Evolutionary conservation across 2,113 vertebrate species (phyloP).

Genomic region (Muscicapa adusta): DNA sequence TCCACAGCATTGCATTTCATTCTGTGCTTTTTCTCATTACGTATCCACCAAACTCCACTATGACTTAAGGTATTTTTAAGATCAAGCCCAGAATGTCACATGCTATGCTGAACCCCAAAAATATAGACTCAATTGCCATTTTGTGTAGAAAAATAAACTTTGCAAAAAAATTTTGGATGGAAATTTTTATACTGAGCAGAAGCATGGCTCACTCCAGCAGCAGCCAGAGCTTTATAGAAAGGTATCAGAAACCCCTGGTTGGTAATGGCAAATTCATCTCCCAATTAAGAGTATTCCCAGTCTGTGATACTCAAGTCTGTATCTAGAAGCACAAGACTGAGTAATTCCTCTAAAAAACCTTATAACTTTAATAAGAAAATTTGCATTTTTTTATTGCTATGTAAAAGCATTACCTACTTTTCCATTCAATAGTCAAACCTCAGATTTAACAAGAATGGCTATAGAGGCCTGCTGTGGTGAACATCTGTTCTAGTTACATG

Average conservation of each 20-base stretch:
- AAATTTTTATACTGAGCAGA: neutral
- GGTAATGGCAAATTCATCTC: neutral
- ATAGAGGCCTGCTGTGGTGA: neutral
- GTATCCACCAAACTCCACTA: neutral
- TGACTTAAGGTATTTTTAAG: neutral
- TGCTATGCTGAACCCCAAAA: neutral
- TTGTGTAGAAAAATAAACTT: neutral
- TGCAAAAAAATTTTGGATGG: neutral
- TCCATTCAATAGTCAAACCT: neutral
- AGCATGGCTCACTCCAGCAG: neutral
- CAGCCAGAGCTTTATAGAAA: neutral
- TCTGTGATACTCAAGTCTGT: neutral
- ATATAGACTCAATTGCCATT: neutral
- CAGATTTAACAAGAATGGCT: neutral
- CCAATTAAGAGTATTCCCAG: neutral
- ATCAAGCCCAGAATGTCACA: neutral
- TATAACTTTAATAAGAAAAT: neutral
- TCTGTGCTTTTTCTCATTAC: neutral
- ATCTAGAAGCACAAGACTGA: neutral
- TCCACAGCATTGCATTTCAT: neutral
- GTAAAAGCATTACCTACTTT: neutral
- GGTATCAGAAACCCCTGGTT: neutral
- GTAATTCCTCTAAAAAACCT: neutral
- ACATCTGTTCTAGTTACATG: neutral
- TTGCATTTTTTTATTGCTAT: neutral